phyloP scores from a whole-genome alignment of 2,113 vertebrate genomes.

The Oxyruncus cristatus region DNA sequence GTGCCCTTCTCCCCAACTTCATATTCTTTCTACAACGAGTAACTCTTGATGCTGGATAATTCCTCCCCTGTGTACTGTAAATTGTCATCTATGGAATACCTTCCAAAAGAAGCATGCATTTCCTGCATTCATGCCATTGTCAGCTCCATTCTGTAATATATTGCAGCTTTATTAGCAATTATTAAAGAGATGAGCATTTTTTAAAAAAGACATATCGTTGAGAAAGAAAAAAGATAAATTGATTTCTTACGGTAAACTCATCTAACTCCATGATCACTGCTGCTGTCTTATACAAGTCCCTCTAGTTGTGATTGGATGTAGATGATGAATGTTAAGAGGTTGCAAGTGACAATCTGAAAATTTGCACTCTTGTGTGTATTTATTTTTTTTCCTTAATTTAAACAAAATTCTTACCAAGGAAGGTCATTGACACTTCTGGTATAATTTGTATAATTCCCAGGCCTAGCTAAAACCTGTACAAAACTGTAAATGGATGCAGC shows the following conservation, averaged over 20 bases:
- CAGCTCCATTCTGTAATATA: slow-evolving; percentile 65
- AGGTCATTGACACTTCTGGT: slow-evolving; percentile 71
- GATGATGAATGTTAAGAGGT: slow-evolving; percentile 83
- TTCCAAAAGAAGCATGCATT: slow-evolving; percentile 72
- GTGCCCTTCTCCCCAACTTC: slow-evolving; percentile 70
- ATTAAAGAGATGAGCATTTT: slow-evolving; percentile 59
- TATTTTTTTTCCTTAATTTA: slow-evolving; percentile 76
- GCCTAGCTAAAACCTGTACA: slow-evolving; percentile 72
- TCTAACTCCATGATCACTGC: slow-evolving; percentile 70
- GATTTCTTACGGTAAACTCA: slow-evolving; percentile 65
- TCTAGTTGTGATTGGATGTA: slow-evolving; percentile 75
- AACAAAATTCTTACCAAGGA: slow-evolving; percentile 71
- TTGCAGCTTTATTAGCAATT: slow-evolving; percentile 70
- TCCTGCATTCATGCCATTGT: slow-evolving; percentile 63
- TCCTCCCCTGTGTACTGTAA: slow-evolving; percentile 69
- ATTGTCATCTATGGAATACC: slow-evolving; percentile 56
- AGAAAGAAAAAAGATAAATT: slow-evolving; percentile 13
- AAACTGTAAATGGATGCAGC: slow-evolving; percentile 75
- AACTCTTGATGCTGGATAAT: slow-evolving; percentile 72
- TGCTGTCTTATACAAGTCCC: slow-evolving; percentile 67
- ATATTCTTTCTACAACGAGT: slow-evolving; percentile 71
- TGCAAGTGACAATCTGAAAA: slow-evolving; percentile 89
- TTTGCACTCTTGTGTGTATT: slow-evolving; percentile 85
- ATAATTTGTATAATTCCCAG: slow-evolving; percentile 73
- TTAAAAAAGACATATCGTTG: slow-evolving; percentile 61